Evolutionary conservation across 2,113 vertebrate genomes (phyloP).

Genomic region (Nesoenas mayeri): DNA sequence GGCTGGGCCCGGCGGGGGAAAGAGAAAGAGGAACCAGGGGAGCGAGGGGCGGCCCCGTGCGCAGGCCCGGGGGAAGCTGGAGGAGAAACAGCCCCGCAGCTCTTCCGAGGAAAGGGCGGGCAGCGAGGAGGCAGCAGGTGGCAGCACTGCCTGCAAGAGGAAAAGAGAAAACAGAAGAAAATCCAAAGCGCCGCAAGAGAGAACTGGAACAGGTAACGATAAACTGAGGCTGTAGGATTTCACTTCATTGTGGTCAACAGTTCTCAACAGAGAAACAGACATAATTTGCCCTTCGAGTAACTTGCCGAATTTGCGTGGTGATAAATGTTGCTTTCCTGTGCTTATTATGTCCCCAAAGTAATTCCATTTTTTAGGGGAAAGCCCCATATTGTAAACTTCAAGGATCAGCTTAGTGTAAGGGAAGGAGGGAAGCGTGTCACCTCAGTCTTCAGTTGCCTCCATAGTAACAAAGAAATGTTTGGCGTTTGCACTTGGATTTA

Average conservation of each 20-base stretch:
- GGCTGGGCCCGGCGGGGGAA: neutral
- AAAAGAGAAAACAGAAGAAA: neutral
- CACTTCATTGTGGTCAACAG: accelerated
- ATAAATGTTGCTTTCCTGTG: neutral
- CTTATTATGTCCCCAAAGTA: neutral
- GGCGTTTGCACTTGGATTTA: neutral
- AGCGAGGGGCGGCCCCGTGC: neutral
- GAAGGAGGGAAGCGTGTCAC: neutral
- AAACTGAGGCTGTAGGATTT: neutral
- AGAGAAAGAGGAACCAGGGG: neutral
- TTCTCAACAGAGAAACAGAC: neutral
- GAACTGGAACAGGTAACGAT: neutral
- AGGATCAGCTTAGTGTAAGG: neutral
- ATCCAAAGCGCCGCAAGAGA: accelerated
- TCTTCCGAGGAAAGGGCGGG: neutral
- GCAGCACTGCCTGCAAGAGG: neutral
- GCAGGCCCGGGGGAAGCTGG: neutral
- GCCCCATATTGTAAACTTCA: accelerated
- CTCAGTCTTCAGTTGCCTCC: neutral
- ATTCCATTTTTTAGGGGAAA: accelerated
- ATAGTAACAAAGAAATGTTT: neutral
- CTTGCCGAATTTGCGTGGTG: accelerated
- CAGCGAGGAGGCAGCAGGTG: neutral
- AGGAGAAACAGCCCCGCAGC: neutral
- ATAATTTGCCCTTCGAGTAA: neutral